These are phyloP conservation scores for Nephila pilipes DNA, from an alignment of 1,140 invertebrate genomes.

Conservation along the genomic window DNA sequence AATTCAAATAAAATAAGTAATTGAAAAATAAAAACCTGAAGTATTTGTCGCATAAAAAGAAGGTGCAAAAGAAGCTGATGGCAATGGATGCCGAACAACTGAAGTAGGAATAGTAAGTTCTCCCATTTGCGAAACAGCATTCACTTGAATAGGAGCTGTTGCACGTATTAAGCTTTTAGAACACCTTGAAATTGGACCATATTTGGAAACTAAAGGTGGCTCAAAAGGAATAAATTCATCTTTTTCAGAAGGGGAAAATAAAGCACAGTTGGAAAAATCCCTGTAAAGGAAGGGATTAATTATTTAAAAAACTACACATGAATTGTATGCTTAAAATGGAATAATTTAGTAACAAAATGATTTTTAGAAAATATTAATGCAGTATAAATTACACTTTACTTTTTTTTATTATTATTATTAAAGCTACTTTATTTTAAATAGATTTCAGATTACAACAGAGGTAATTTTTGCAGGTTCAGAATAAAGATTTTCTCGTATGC, in stretches of 20 bases:
- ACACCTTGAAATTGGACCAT: slow-evolving; percentile 88
- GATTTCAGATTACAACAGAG: too few species aligned
- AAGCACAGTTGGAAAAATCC: slow-evolving; percentile 16
- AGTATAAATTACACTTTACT: too few species aligned
- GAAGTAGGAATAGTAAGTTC: slow-evolving; percentile 75
- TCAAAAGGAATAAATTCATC: slow-evolving; percentile 89
- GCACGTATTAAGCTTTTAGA: slow-evolving; percentile 82
- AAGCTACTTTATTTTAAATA: too few species aligned
- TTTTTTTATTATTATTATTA: too few species aligned
- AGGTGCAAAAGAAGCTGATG: slow-evolving; percentile 69
- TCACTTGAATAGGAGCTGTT: slow-evolving; percentile 73
- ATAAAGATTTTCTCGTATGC: too few species aligned
- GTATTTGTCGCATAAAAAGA: slow-evolving; percentile 53
- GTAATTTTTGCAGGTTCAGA: too few species aligned
- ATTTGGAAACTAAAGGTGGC: slow-evolving; percentile 87
- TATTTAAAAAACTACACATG: background rate
- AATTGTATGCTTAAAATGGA: background rate
- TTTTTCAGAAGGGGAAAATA: slow-evolving; percentile 82
- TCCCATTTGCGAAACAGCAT: slow-evolving; percentile 74
- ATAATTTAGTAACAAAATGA: too few species aligned
- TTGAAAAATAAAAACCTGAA: background rate
- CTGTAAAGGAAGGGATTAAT: background rate
- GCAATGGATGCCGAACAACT: slow-evolving; percentile 55
- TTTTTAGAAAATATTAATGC: too few species aligned
- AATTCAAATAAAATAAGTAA: too few species aligned